These are phyloP conservation scores for Apodemia duryi DNA, from an alignment of 2,888 invertebrate genomes.

Conservation along the genomic window DNA sequence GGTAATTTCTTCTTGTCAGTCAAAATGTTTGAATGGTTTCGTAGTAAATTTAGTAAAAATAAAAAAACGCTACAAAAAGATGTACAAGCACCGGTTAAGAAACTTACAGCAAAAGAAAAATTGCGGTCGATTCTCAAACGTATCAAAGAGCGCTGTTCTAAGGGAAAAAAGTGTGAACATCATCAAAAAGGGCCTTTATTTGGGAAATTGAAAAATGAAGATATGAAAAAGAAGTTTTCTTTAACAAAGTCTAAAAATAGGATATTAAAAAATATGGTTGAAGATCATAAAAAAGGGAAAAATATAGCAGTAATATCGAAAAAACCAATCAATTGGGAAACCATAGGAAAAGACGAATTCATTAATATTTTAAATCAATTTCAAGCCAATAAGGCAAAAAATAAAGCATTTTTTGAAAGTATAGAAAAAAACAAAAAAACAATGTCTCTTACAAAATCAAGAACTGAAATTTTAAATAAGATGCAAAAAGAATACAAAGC, in stretches of 20 bases:
- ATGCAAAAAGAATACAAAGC: constrained; percentile 6
- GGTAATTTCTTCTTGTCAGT: not conserved
- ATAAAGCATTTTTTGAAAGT: constrained; percentile 17
- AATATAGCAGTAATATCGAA: not conserved
- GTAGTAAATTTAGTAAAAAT: no score
- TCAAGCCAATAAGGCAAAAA: not conserved
- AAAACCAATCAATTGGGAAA: not conserved
- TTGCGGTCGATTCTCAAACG: no score
- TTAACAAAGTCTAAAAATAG: not conserved
- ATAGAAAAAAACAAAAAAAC: not conserved
- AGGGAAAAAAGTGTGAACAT: not conserved
- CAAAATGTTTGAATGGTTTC: no score
- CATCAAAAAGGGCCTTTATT: not conserved
- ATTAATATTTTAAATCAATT: constrained; percentile 11
- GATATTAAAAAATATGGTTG: not conserved
- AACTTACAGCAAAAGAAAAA: not conserved
- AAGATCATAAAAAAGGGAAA: not conserved
- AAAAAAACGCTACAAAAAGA: no score
- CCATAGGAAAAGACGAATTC: not conserved
- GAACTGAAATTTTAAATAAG: not conserved
- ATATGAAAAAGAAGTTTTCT: constrained; percentile 13
- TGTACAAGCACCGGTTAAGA: not conserved
- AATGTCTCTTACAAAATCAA: not conserved
- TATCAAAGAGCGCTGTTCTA: not conserved
- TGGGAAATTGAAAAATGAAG: not conserved